Conservation (phyloP, 2,113 vertebrate genomes). For the Pygoscelis adeliae region DNA sequence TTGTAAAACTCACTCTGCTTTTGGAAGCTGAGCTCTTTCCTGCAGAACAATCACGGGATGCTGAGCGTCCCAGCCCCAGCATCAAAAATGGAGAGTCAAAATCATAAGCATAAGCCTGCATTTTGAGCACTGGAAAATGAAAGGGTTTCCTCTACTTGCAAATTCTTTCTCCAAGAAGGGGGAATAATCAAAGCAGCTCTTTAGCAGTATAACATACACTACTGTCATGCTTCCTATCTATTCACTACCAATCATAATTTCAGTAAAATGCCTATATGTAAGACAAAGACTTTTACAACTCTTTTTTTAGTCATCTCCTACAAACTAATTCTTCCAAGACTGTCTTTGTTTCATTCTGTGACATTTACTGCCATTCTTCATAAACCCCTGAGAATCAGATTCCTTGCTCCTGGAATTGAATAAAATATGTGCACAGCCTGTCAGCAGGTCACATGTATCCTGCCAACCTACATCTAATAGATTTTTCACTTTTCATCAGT, state of each 20-base stretch:
- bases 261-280: neutral
- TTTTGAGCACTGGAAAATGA: neutral
- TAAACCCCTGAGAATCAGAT: conserved; percentile 48
- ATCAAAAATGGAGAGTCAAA: neutral
- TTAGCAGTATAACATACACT: neutral
- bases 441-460: conserved; percentile 71
- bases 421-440: conserved; percentile 68
- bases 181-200: neutral
- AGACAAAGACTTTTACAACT: conserved; percentile 27
- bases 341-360: conserved; percentile 38
- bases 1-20: neutral
- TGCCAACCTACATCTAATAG: conserved; percentile 70
- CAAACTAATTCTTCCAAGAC: conserved; percentile 15
- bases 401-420: conserved; percentile 16
- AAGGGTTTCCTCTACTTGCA: neutral
- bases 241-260: neutral
- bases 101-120: neutral
- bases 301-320: neutral
- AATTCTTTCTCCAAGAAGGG: neutral
- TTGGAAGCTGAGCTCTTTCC: neutral
- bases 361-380: conserved; percentile 59
- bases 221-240: neutral
- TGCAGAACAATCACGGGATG: neutral
- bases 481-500: conserved; percentile 74
- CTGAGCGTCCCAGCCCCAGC: neutral